Conservation (phyloP, 2,797 vertebrate species). For the Heteromormyrus szaboi region DNA sequence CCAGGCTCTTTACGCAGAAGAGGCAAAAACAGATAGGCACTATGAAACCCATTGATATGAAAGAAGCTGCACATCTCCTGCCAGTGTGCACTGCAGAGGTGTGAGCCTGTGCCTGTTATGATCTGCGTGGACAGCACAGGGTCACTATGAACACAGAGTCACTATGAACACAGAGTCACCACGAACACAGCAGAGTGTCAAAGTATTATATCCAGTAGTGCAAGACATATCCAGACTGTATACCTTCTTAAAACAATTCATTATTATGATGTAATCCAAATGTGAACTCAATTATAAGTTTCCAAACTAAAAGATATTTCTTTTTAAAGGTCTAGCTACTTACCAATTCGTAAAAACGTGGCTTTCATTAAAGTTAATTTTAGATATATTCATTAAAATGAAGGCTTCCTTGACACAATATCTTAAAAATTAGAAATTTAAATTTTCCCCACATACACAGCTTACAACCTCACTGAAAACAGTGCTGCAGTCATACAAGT, state of each 20-base stretch:
- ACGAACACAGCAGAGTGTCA: not conserved
- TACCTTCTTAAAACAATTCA: not conserved
- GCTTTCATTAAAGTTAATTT: not conserved
- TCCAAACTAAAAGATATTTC: not conserved
- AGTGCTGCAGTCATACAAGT: not conserved
- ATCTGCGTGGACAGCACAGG: constrained; percentile 27
- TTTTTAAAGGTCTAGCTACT: not conserved
- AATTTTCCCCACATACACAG: not conserved
- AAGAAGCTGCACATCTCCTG: constrained; percentile 36
- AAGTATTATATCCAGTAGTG: not conserved
- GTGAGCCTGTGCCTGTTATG: constrained; percentile 54
- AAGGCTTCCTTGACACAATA: not conserved
- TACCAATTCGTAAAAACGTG: not conserved
- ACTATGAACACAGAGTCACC: not conserved
- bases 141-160: not conserved
- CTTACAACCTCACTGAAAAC: not conserved
- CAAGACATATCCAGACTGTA: not conserved
- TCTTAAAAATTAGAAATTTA: not conserved
- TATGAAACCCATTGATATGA: constrained; percentile 58
- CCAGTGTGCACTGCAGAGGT: constrained; percentile 41
- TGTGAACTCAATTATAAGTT: not conserved
- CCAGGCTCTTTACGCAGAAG: not conserved
- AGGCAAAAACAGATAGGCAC: constrained; percentile 32
- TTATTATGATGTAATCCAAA: not conserved
- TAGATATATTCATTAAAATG: not conserved